Base-by-base conservation (phyloP, 2,888 invertebrate genomes). In the Gymnoscelis rufifasciata region DNA sequence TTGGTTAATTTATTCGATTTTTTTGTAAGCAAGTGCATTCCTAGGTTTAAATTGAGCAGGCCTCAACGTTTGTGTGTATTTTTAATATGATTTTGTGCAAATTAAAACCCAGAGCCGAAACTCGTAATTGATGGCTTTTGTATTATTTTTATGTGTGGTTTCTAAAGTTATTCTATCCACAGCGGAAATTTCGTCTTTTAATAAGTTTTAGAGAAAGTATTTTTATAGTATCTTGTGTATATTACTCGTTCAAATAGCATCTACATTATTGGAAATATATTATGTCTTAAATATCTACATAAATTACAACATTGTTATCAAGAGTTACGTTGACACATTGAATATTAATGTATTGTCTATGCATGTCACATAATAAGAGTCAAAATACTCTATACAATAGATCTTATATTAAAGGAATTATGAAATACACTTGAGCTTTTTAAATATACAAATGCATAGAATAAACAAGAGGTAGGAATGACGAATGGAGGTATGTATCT, bases 41-140 rank as follows among this genome's bases (percentile, higher is more conserved):
- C 63, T 67, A 62, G 65, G 50, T 52, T 56, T 64, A 56, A 45
- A 56, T 62, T 68, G 68, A 69, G 68, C 71, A 52, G 73, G 70
- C 52, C 68, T 71, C 71, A 61, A 55, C 57, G 38, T 42, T 38
- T 47, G 35, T 54, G 54, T 51, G 56, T 49, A 41, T 15, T 40
- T 49, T 40, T 43, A 7, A 29, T 14, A 36, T 11, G 7, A 10
- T 37, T 43, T 30, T 38, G 28, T 36, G 26, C 31, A 33, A 11
- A 36, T n/a, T n/a, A n/a, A n/a, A n/a, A n/a, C n/a, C n/a, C n/a
- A n/a, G n/a, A n/a, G n/a, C n/a, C n/a, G n/a, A n/a, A n/a, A n/a
- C n/a, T n/a, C n/a, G n/a, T n/a, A n/a, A 36, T 24, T 19, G 19
- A 19, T 19, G 19, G 3, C 19, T 19, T 19, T 19, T 19, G 19